Evolutionary conservation across 2,113 vertebrate species (phyloP), one percentile per base, ranked within the genome.

Genomic region (Coregonus clupeaformis): DNA sequence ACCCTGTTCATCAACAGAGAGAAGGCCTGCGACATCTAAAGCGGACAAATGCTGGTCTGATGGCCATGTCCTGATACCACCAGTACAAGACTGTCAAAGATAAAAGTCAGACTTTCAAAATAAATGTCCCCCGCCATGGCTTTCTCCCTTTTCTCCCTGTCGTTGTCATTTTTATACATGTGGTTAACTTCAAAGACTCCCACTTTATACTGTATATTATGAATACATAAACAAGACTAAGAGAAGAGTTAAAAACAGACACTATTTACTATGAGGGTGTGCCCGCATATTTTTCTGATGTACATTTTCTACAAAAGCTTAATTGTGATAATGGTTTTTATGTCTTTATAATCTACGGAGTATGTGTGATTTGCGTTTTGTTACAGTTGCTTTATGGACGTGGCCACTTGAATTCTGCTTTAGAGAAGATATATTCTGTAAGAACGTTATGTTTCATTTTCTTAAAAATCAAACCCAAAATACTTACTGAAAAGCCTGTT

Each of bases 1-100:
- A 99, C 96, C 0, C 94, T 99, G 0, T 98, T 98, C 76, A 95
- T 97, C 91, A 96, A 96, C 86, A 95, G 90, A 12, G 96, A 98
- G 72, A 97, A 97, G 86, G 93, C 95, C 32, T 97, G 95, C 0
- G 94, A 95, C 89, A 97, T 96, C 86, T 98, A 92, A 94, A 76
- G 77, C 36, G 52, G 18, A 22, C 47, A 32, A 2, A 18, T 47
- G 16, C 32, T 52, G 12, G 16, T 18, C 49, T 18, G 30, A 5
- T 42, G 30, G 66, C 13, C n/a, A 49, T 12, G 13, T 55, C 47
- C 47, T 68, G 24, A 32, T 67, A 13, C 12, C 66, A n/a, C 69
- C 69, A 9, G 47, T 57, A 24, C 12, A 57, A 71, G 49, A 71
- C 69, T 57, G 47, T 71, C 24, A 57, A 57, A 71, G 59, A 55